A percentile compares a stretch with the other conserved stretches of the same genome.
phyloP scores from a whole-genome alignment of 2,797 vertebrate genomes.

The Mustela erminea region DNA sequence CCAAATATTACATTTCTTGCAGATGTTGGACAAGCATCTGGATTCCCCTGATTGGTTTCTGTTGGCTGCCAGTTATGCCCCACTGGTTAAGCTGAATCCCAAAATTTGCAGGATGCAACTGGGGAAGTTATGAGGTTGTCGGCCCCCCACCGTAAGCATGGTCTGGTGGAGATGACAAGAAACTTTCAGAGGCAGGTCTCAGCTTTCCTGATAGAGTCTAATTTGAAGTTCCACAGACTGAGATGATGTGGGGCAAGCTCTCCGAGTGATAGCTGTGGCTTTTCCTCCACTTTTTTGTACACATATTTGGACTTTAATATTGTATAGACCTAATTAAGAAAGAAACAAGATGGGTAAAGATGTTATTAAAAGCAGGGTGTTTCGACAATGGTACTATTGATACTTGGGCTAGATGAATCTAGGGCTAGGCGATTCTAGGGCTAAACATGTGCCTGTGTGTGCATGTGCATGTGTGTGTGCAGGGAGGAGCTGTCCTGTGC shows the following conservation, averaged over 20 bases:
- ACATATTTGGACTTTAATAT: neutral
- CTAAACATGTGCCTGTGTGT: neutral
- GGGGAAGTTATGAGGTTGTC: neutral
- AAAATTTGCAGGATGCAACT: neutral
- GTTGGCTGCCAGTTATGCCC: neutral
- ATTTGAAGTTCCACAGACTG: neutral
- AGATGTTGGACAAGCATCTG: conserved; percentile 61
- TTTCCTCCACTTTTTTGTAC: neutral
- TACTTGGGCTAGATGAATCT: neutral
- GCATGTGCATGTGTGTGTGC: neutral
- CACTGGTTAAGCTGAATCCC: neutral
- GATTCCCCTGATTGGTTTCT: conserved; percentile 60
- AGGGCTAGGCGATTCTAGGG: neutral
- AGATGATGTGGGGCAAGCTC: neutral
- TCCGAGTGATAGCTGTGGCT: neutral
- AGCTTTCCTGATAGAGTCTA: neutral
- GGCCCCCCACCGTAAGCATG: neutral
- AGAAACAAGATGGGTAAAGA: neutral
- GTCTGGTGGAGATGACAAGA: neutral
- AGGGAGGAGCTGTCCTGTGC: neutral
- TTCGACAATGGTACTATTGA: neutral
- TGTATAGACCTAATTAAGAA: neutral
- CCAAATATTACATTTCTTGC: conserved; percentile 60
- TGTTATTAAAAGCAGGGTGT: neutral
- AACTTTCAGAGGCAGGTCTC: neutral